Base-by-base conservation (phyloP, 2,888 invertebrate species). In the Idaea straminata region DNA sequence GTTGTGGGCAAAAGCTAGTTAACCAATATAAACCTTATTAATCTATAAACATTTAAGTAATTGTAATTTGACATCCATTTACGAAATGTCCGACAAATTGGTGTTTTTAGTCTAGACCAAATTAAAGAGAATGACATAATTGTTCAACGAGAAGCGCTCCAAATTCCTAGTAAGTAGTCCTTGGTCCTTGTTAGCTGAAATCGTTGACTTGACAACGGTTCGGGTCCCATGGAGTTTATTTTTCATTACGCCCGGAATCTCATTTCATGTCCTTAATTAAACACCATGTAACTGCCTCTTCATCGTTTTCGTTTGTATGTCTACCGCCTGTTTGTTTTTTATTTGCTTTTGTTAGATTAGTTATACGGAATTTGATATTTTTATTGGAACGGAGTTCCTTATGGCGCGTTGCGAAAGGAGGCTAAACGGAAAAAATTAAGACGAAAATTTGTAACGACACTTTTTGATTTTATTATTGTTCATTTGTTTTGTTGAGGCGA, bases 211-310 rank as follows among this genome's bases (percentile, higher is more conserved):
- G 47, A 74, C 72, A 69, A 71, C 72, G 72, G 75, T 72, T 69
- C 69, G 64, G 66, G 67, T 64, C 62, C 57, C 66, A 62, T 47
- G 47, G 65, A 67, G 77, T 78, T 79, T 77, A 74, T 78, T 79
- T 80, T 80, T 76, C 79, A 80, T 80, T 79, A 78, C 68, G 62
- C 63, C 66, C 61, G 65, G 70, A 73, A 75, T 75, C 77, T 77
- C 73, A 79, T 80, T 75, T 70, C 67, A 67, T 75, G 72, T 66
- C 68, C 71, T 72, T 77, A 76, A 78, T 80, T 78, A 79, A 75
- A 75, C 72, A 72, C 66, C 65, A 68, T 70, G 69, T 70, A 62
- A 69, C 65, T 61, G 64, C 66, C 71, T 59, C 63, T 62, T 67
- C 66, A 62, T 68, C 61, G 34, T 59, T 58, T 16, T 59, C 34